Conservation (phyloP, 2,888 invertebrate genomes). For the Synergus laeviventris region DNA sequence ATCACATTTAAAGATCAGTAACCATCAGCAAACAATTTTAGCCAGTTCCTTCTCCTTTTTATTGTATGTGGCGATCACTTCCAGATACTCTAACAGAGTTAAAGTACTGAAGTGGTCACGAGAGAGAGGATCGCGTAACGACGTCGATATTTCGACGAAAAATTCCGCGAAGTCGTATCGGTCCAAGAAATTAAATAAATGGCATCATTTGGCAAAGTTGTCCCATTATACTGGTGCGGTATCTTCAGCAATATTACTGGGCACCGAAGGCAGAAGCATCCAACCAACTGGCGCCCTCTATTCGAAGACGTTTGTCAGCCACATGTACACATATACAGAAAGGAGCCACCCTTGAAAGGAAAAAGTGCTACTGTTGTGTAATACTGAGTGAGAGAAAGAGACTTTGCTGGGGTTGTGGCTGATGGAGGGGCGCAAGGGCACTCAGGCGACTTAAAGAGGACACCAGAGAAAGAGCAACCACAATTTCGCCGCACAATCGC, state of each 20-base stretch:
- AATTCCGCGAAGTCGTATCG: conserved; percentile 60
- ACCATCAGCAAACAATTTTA: conserved; percentile 8
- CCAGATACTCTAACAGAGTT: neutral
- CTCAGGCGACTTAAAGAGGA: neutral
- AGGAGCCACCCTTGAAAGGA: neutral
- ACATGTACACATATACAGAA: conserved; percentile 51
- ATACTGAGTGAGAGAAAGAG: conserved; percentile 18
- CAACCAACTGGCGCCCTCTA: conserved; percentile 62
- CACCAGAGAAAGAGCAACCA: conserved; percentile 25
- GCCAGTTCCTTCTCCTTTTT: neutral
- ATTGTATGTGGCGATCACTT: neutral
- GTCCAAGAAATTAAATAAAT: conserved; percentile 72
- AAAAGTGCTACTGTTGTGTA: conserved; percentile 21
- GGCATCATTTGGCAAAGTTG: conserved; percentile 73
- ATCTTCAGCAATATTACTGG: conserved; percentile 61
- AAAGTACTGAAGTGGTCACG: conserved; percentile 3
- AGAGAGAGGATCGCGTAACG: conserved; percentile 41
- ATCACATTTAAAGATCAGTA: neutral
- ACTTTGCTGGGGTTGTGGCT: neutral
- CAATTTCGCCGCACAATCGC: conserved; percentile 42
- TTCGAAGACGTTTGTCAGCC: conserved; percentile 52
- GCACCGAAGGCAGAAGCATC: conserved; percentile 46
- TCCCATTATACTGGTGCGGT: conserved; percentile 58
- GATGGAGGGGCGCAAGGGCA: neutral
- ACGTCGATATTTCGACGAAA: conserved; percentile 66